Base-by-base conservation (phyloP, 35 echinoderm and acorn worm species). In the Hemicentrotus pulcherrimus region DNA sequence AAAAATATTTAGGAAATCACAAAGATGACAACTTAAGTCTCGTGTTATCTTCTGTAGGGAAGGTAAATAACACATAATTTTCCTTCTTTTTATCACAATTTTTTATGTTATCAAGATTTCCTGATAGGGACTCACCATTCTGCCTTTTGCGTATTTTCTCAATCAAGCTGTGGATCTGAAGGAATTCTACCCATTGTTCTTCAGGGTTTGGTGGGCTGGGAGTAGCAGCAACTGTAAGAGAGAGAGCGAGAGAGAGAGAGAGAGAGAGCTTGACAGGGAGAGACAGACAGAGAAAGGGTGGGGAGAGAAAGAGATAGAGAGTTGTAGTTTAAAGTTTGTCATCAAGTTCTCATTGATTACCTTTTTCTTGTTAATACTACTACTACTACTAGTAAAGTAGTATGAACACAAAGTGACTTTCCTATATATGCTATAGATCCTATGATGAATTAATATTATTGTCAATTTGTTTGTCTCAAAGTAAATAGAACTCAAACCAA, bases 181-280 rank as follows among this genome's bases (percentile, higher is more conserved):
- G 31, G 86, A 96, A 98, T 85, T 99, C 98, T 46, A 98, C 97
- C 96, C 97, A 99, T 47, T 99, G 98, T 55, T 97, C 97, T 5
- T 86, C 95, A 94, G 95, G 92, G 24, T 88, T 94, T 46, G 94
- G 78, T 89, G 91, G 98, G 19, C 94, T 95, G 15, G 95, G 98
- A 88, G 94, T 97, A n/a, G 94, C 95, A 65, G 96, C 96, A 61
- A 96, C 97, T 98, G 88, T 32, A 50, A 22, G 94, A 48, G 32
- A n/a, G 6, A 96, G 18, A n/a, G 13, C 86, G 41, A 50, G 18
- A 59, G 15, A 91, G 28, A 88, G 18, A 85, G 45, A 9, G 32
- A 8, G 2, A 55, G 50, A 55, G 50, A 55, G 50, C 8, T 50
- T 10, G 50, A 55, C 10, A 55, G 50, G 5, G 8, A 78, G 65